Evolutionary conservation across 2,888 invertebrate species (phyloP).

Genomic region (Acleris literana): DNA sequence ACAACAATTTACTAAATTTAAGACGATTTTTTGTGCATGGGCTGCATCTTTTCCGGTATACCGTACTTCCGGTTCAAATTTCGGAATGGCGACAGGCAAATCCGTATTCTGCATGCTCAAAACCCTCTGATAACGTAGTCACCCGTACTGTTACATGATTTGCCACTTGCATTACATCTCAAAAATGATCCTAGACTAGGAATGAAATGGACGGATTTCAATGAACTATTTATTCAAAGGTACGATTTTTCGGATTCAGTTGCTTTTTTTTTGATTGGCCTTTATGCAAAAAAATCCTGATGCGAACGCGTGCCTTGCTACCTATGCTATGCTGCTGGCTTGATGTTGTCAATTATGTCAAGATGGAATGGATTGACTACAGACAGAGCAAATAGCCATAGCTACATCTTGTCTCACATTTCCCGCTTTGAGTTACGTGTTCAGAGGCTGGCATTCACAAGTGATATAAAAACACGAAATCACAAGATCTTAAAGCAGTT

Average conservation of each 20-base stretch:
- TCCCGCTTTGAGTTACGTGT: conserved; percentile 31
- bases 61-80: no score
- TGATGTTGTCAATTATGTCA: conserved; percentile 21
- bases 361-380: conserved; percentile 21
- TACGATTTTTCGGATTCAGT: conserved; percentile 19
- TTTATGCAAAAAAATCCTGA: conserved; percentile 8
- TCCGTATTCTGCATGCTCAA: no score
- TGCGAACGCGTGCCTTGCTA: conserved; percentile 18
- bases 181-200: no score
- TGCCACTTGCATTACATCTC: no score
- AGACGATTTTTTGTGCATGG: no score
- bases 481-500: conserved; percentile 25
- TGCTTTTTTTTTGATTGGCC: conserved; percentile 5
- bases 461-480: conserved; percentile 21
- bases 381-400: conserved; percentile 32
- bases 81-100: no score
- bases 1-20: no score
- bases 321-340: conserved; percentile 15
- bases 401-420: conserved; percentile 32
- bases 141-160: no score
- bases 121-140: no score
- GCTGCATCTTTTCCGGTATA: no score
- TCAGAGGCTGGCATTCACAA: conserved; percentile 33
- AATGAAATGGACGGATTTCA: conserved; percentile 39
- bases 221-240: conserved; percentile 34